Conservation (phyloP, 2,888 invertebrate genomes). For the Macaria liturata region DNA sequence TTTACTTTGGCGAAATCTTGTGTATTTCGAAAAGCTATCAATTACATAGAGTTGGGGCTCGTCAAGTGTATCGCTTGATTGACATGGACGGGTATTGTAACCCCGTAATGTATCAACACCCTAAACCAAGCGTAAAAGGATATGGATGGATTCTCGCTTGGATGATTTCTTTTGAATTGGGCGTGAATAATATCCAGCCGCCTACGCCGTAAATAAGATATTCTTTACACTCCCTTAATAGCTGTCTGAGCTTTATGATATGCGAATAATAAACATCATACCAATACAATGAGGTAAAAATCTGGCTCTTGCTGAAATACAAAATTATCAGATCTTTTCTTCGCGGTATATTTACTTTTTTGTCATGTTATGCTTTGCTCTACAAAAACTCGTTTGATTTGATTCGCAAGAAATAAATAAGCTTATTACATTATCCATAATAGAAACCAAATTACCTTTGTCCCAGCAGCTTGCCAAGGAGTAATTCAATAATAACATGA, state of each 20-base stretch:
- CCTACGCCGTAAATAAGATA: conserved; percentile 49
- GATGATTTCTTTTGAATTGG: conserved; percentile 55
- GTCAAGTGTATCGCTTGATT: conserved; percentile 66
- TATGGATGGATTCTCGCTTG: conserved; percentile 56
- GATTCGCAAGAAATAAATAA: neutral
- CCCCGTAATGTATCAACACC: conserved; percentile 48
- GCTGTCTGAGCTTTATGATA: conserved; percentile 36
- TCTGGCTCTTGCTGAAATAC: neutral
- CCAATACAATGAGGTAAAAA: conserved; percentile 24
- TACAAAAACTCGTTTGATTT: neutral
- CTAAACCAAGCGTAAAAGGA: conserved; percentile 55
- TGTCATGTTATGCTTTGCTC: conserved; percentile 2
- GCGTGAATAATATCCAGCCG: conserved; percentile 49
- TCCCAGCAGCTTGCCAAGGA: conserved; percentile 23
- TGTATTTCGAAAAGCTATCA: conserved; percentile 56
- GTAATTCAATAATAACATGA: conserved; percentile 27
- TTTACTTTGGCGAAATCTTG: conserved; percentile 40
- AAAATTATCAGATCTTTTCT: neutral
- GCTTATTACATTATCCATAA: conserved; percentile 7
- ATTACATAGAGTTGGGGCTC: conserved; percentile 56
- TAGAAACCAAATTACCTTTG: conserved; percentile 20
- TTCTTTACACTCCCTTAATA: conserved; percentile 39
- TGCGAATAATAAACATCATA: conserved; percentile 30
- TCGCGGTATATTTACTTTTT: neutral
- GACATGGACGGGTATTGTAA: conserved; percentile 62